Percentiles rank a stretch among this genome's conserved stretches.
Conservation (phyloP, 2,888 invertebrate genomes). For the Carabus problematicus region DNA sequence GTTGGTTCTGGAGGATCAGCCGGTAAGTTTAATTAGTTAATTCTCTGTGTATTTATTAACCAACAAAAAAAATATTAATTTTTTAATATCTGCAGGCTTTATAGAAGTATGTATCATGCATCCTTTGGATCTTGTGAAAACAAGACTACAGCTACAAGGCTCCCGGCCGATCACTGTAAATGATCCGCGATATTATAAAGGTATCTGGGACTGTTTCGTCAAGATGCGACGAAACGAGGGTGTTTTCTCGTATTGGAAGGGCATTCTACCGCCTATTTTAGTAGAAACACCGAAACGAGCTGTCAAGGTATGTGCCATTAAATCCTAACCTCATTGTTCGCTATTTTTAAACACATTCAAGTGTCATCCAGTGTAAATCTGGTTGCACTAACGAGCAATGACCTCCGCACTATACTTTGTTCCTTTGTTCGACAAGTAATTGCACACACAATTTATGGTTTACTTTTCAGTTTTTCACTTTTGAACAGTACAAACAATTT, state of each 20-base stretch:
- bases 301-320: constrained; percentile 75
- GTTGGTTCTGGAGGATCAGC: constrained; percentile 90
- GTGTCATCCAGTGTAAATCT: constrained; percentile 1
- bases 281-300: constrained; percentile 96
- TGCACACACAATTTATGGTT: constrained; percentile 43
- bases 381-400: not conserved
- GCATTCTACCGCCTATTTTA: constrained; percentile 89
- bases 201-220: constrained; percentile 84
- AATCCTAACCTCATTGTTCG: constrained; percentile 26
- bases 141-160: constrained; percentile 81
- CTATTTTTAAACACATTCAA: constrained; percentile 21
- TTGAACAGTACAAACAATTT: constrained; percentile 89
- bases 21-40: constrained; percentile 60
- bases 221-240: constrained; percentile 92
- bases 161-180: constrained; percentile 56
- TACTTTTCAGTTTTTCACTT: constrained; percentile 78
- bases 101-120: constrained; percentile 97
- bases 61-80: constrained; percentile 4
- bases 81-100: constrained; percentile 66
- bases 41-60: constrained; percentile 10
- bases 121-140: constrained; percentile 92
- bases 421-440: too few relatives aligned
- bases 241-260: constrained; percentile 87
- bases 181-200: constrained; percentile 70
- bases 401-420: constrained; percentile 5